Percentiles rank a stretch among this genome's conserved stretches.
Conservation (phyloP, 2,797 vertebrate genomes). For the Oreonectes daqikongensis region DNA sequence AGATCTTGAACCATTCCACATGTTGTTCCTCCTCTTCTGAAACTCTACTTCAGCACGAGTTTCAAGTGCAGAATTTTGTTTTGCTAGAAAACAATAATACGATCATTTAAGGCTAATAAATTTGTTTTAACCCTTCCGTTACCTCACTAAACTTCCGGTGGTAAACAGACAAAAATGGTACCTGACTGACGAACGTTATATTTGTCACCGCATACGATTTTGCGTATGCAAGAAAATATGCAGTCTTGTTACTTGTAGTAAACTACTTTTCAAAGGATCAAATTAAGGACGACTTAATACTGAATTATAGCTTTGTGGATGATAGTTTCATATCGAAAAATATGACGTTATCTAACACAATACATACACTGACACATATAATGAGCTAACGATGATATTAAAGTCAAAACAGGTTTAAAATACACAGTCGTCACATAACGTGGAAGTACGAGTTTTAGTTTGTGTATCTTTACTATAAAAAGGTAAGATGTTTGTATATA, state of each 20-base stretch:
- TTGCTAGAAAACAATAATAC: neutral
- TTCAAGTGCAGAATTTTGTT: conserved; percentile 18
- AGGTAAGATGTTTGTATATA: neutral
- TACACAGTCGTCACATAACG: neutral
- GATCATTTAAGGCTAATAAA: neutral
- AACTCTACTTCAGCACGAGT: conserved; percentile 26
- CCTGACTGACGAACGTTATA: neutral
- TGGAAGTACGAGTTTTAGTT: neutral
- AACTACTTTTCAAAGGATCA: no score
- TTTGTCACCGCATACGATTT: neutral
- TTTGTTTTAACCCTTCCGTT: no score
- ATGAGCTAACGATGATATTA: neutral
- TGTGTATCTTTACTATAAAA: neutral
- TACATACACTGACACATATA: no score
- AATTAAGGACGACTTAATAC: neutral
- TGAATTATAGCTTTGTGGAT: neutral
- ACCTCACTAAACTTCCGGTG: no score
- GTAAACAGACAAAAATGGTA: neutral
- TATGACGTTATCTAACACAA: neutral
- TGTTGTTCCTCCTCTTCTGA: conserved; percentile 55
- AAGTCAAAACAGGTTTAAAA: neutral
- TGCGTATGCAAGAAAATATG: neutral
- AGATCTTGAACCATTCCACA: conserved; percentile 81
- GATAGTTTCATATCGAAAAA: neutral
- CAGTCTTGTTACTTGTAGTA: neutral